Base-by-base conservation (phyloP, 2,797 vertebrate genomes). In the Cyclopterus lumpus region DNA sequence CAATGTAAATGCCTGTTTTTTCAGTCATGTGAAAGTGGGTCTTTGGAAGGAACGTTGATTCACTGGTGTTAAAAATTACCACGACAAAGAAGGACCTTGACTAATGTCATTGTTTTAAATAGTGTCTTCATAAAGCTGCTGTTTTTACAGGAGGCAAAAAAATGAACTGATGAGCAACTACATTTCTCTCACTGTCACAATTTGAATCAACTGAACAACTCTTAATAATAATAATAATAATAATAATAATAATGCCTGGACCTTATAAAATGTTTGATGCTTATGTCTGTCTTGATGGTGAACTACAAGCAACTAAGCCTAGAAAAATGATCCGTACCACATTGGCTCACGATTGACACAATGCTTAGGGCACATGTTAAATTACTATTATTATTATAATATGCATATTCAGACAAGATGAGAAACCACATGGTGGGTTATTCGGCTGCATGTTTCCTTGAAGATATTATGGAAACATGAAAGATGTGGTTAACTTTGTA, bases 1-100 rank as follows among this genome's bases (percentile, higher is more conserved):
- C 49, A 12, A 48, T 63, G 24, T 34, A 49, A 49, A 62, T 51
- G 11, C 57, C 30, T 73, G 12, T 79, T 81, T 71, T 71, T 53
- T 32, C 30, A 8, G 22, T 44, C 42, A 64, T 55, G 46, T 55
- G 57, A 46, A 22, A 68, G 38, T 14, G 28, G 10, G 6, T 70
- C 38, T 61, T 28, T 44, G 40, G 22, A n/a, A 71, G 61, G 36
- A 36, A 73, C 36, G 30, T n/a, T 66, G 24, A 73, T 40, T 74
- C 4, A 16, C 30, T 5, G 36, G n/a, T 64, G 42, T 61, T 36
- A 36, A 71, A 58, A 44, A 8, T 10, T 16, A 73, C 57, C 32
- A 12, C 8, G 64, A 73, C 20, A 24, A 24, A 30, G 16, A 58
- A 53, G 22, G 24, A 53, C 22, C 10, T 20, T 20, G 14, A 44